A percentile compares a stretch with the other conserved stretches of the same genome.
Evolutionary conservation across 2,113 vertebrate species (phyloP).

Genomic region (Indicator maculatus): DNA sequence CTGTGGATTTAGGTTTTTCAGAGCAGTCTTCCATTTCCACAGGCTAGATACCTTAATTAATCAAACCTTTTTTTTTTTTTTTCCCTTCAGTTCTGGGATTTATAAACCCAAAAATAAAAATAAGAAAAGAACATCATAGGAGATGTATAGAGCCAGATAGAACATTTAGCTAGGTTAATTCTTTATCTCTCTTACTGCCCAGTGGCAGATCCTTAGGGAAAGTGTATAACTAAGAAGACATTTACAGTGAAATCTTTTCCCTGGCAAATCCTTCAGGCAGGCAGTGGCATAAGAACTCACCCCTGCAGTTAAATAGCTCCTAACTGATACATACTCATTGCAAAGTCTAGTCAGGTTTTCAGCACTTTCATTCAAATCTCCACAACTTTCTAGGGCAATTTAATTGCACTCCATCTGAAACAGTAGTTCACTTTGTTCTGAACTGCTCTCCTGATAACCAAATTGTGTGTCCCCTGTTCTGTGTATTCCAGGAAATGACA

Average conservation of each 20-base stretch:
- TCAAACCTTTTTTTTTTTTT: not conserved
- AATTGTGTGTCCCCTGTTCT: not conserved
- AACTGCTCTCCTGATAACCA: not conserved
- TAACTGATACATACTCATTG: not conserved
- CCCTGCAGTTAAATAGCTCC: not conserved
- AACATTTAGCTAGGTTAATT: not conserved
- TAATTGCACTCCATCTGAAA: not conserved
- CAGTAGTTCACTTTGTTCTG: not conserved
- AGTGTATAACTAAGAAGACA: not conserved
- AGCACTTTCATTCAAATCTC: not conserved
- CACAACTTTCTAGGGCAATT: not conserved
- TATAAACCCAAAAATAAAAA: constrained; percentile 1
- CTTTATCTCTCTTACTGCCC: not conserved
- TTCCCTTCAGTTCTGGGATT: not conserved
- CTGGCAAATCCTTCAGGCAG: not conserved
- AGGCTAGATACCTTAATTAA: constrained; percentile 19
- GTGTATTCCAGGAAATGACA: not conserved
- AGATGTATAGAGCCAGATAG: not conserved
- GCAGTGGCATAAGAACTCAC: not conserved
- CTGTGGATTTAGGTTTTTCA: not conserved
- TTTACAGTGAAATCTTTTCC: not conserved
- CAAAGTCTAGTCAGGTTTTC: not conserved
- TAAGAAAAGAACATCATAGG: not conserved
- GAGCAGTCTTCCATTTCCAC: not conserved
- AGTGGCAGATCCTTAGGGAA: not conserved